Conservation (phyloP, 1,140 invertebrate genomes). For the Saccostrea cuccullata region DNA sequence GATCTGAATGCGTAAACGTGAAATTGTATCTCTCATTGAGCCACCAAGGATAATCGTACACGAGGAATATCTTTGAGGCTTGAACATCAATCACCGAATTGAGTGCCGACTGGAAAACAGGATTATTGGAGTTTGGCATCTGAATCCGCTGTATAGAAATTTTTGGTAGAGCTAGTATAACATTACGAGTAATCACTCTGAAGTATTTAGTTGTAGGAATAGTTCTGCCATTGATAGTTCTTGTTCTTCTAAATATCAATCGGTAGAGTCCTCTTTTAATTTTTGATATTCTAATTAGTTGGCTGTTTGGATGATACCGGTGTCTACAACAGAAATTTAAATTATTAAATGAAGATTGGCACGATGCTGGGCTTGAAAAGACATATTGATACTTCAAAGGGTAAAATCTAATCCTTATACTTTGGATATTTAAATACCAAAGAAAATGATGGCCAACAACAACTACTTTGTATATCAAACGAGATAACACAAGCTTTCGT, state of each 20-base stretch:
- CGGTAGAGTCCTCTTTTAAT: not conserved
- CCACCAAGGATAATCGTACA: constrained; percentile 44
- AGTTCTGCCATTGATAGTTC: constrained; percentile 31
- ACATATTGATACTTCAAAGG: too few relatives aligned
- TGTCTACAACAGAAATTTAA: not conserved
- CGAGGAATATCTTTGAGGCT: constrained; percentile 1
- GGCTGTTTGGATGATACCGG: not conserved
- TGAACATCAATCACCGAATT: not conserved
- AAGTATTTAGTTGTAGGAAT: not conserved
- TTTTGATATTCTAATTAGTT: constrained; percentile 2
- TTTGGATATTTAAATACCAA: too few relatives aligned
- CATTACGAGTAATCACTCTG: not conserved
- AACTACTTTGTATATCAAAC: too few relatives aligned
- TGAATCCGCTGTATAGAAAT: not conserved
- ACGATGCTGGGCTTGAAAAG: too few relatives aligned
- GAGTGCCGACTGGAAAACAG: not conserved
- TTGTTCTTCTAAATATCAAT: constrained; percentile 30
- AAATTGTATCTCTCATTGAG: not conserved
- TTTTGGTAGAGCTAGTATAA: constrained; percentile 40
- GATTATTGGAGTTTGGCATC: not conserved
- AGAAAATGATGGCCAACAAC: too few relatives aligned
- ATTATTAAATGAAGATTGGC: too few relatives aligned
- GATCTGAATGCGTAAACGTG: not conserved
- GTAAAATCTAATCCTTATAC: too few relatives aligned
- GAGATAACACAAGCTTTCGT: too few relatives aligned